These are phyloP conservation scores for Tiphia femorata DNA, from an alignment of 2,888 invertebrate genomes.

Conservation along the genomic window DNA sequence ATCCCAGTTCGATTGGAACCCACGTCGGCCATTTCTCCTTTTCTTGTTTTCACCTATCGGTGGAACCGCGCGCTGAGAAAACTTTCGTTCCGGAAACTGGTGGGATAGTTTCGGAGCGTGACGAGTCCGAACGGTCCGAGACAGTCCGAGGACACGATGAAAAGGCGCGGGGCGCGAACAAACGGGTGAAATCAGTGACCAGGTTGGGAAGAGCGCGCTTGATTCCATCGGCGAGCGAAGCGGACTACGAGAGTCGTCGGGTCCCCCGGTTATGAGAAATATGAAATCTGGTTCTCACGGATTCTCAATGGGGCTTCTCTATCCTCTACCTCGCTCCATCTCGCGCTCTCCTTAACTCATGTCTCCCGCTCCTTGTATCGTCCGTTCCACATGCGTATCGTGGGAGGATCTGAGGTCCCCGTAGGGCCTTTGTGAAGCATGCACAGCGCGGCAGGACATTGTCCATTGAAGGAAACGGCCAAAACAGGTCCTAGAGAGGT, in stretches of 20 bases:
- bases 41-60: too few relatives aligned
- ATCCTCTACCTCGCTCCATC: conserved; percentile 16
- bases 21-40: too few relatives aligned
- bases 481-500: conserved; percentile 60
- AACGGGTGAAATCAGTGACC: conserved; percentile 52
- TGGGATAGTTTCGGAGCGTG: too few relatives aligned
- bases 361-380: conserved; percentile 39
- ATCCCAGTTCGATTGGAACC: too few relatives aligned
- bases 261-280: conserved; percentile 65
- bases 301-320: conserved; percentile 59
- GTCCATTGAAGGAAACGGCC: conserved; percentile 65
- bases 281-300: conserved; percentile 69
- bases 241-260: conserved; percentile 26
- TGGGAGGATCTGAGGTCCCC: conserved; percentile 70
- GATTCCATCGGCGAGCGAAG: conserved; percentile 38
- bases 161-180: too few relatives aligned
- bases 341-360: conserved; percentile 8
- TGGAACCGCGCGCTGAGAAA: too few relatives aligned
- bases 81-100: too few relatives aligned
- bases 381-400: conserved; percentile 70
- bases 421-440: conserved; percentile 64
- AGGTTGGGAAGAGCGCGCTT: not conserved
- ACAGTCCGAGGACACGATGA: too few relatives aligned
- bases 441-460: conserved; percentile 64
- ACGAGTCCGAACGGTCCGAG: too few relatives aligned